A percentile compares a stretch with the other conserved stretches of the same genome.
phyloP scores from a whole-genome alignment of 35 echinoderm and acorn worm species.

The Chiridota heheva region DNA sequence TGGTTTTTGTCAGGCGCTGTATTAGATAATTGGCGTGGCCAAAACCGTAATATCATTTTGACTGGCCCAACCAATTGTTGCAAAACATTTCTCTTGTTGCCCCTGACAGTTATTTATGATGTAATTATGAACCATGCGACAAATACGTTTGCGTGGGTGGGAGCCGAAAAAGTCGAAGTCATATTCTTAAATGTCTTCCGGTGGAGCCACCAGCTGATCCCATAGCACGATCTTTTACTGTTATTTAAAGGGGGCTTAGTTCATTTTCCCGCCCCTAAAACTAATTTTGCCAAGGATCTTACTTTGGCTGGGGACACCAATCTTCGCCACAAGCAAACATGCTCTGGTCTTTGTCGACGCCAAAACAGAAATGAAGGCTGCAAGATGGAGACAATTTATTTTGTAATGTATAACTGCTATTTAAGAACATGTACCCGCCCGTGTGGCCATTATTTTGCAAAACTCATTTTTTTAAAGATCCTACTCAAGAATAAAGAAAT shows the following conservation, averaged over 20 bases:
- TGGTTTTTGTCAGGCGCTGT: not conserved
- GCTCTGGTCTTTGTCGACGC: too few relatives aligned
- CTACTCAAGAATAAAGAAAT: too few relatives aligned
- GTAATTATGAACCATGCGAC: not conserved
- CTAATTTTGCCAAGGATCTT: not conserved
- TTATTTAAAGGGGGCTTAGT: conserved; percentile 9
- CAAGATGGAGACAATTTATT: too few relatives aligned
- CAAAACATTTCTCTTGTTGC: not conserved
- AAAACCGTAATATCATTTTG: not conserved
- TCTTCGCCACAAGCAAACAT: too few relatives aligned
- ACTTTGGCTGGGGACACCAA: conserved; percentile 6
- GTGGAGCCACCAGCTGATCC: not conserved
- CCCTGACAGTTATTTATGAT: not conserved
- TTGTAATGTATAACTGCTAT: too few relatives aligned
- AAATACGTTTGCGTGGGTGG: not conserved
- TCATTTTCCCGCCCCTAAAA: not conserved
- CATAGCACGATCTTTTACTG: conserved; percentile 26
- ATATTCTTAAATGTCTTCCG: conserved; percentile 9
- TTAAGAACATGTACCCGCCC: too few relatives aligned
- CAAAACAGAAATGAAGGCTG: too few relatives aligned
- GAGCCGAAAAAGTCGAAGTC: not conserved
- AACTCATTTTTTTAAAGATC: too few relatives aligned
- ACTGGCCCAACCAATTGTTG: not conserved
- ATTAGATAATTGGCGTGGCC: not conserved
- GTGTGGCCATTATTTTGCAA: too few relatives aligned